These are phyloP conservation scores for Neopipo cinnamomea DNA, from an alignment of 2,113 vertebrate species.

Conservation along the genomic window DNA sequence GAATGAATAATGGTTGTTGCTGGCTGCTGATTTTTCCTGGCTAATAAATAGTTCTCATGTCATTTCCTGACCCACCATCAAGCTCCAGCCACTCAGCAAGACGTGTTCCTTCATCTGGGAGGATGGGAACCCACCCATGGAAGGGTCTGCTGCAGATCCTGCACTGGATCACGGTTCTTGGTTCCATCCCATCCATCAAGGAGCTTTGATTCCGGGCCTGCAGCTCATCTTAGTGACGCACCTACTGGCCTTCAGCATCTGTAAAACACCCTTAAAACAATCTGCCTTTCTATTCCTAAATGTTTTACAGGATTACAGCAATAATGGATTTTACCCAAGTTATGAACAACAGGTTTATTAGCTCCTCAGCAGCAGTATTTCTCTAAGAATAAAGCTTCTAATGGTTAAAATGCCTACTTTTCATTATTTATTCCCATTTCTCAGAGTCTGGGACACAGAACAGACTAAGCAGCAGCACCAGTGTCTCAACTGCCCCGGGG, in stretches of 20 bases:
- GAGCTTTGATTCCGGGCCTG: not conserved
- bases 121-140: not conserved
- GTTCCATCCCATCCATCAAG: not conserved
- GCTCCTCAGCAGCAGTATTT: not conserved
- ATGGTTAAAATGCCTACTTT: accelerated
- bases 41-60: not conserved
- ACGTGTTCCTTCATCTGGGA: not conserved
- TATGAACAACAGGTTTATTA: not conserved
- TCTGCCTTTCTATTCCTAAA: not conserved
- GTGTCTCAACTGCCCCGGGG: not conserved
- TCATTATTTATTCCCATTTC: not conserved
- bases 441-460: accelerated
- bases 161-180: not conserved
- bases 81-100: not conserved
- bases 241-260: not conserved
- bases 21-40: conserved; percentile 7
- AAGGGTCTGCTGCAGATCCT: not conserved
- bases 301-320: not conserved
- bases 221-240: not conserved
- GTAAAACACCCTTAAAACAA: not conserved
- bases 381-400: not conserved
- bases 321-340: not conserved
- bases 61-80: not conserved
- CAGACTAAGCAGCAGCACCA: not conserved
- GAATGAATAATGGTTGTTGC: not conserved